These are phyloP conservation scores for Zalophus californianus DNA, from an alignment of 2,797 vertebrate genomes.

Conservation along the genomic window DNA sequence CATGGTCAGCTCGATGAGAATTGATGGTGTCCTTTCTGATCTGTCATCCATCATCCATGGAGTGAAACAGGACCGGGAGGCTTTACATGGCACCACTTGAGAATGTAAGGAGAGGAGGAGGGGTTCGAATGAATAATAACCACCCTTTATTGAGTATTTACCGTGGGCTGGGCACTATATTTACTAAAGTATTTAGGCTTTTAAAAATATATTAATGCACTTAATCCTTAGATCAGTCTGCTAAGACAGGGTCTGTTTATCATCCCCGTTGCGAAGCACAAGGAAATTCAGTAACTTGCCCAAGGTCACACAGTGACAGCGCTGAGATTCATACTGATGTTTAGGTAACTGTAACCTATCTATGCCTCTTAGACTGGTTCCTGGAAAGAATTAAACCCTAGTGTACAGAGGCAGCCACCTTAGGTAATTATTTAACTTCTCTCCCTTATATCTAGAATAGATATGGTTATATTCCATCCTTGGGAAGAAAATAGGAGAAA, in stretches of 20 bases:
- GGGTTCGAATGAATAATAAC: slow-evolving; percentile 43
- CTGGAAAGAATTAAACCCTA: slow-evolving; percentile 54
- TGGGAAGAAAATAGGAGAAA: background rate
- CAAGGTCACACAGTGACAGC: slow-evolving; percentile 49
- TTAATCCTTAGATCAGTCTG: slow-evolving; percentile 65
- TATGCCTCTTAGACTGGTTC: slow-evolving; percentile 35
- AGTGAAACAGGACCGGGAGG: slow-evolving; percentile 11
- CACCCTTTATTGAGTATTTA: slow-evolving; percentile 43
- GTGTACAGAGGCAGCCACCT: background rate
- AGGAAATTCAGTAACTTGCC: slow-evolving; percentile 54
- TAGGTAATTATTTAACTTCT: slow-evolving; percentile 8
- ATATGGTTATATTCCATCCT: background rate
- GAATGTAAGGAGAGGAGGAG: background rate
- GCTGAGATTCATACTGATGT: background rate
- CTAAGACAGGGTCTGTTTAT: slow-evolving; percentile 61
- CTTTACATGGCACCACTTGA: slow-evolving; percentile 13
- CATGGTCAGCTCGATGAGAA: slow-evolving; percentile 51
- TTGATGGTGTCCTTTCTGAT: slow-evolving; percentile 70
- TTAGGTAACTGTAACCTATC: slow-evolving; percentile 13
- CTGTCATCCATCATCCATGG: slow-evolving; percentile 61
- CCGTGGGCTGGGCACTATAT: background rate
- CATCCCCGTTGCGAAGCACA: background rate
- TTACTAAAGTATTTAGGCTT: slow-evolving; percentile 1
- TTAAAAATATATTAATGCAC: slow-evolving; percentile 48
- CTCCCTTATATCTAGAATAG: background rate